Percentiles rank a stretch among this genome's conserved stretches.
phyloP scores from a whole-genome alignment of 23 tunicate species.

The Trididemnum nubilum region DNA sequence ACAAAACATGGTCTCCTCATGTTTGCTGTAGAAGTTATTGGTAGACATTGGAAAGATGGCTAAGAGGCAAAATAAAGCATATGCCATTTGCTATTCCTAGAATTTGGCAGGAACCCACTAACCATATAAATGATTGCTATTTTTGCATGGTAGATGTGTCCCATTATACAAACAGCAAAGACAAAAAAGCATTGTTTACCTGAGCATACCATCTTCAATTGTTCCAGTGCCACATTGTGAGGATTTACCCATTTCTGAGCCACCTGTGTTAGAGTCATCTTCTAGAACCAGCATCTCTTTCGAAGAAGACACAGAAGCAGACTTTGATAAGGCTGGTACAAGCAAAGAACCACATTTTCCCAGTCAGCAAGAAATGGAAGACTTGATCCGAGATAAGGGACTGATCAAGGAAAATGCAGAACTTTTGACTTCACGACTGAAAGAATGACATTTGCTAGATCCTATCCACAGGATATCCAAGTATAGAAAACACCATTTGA shows the following conservation, averaged over 20 bases:
- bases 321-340: conserved; percentile 18
- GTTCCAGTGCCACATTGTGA: too few species aligned
- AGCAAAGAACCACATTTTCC: conserved; percentile 24
- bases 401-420: conserved; percentile 36
- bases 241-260: too few species aligned
- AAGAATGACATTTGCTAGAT: conserved; percentile 19
- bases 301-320: too few species aligned
- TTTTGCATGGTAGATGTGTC: conserved; percentile 36
- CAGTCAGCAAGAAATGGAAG: conserved; percentile 28
- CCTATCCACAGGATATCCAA: not conserved
- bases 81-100: conserved; percentile 26
- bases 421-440: conserved; percentile 28
- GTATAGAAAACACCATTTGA: too few species aligned
- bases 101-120: conserved; percentile 31
- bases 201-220: conserved; percentile 30
- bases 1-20: conserved; percentile 29
- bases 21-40: conserved; percentile 28
- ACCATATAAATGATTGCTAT: conserved; percentile 16
- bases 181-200: conserved; percentile 3
- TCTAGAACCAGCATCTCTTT: too few species aligned
- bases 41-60: too few species aligned
- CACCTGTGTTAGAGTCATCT: too few species aligned
- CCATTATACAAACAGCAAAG: conserved; percentile 17
- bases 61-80: conserved; percentile 11
- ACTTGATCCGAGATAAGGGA: conserved; percentile 31